Conservation (phyloP, 1,140 invertebrate genomes). For the Saxidomus purpurata region DNA sequence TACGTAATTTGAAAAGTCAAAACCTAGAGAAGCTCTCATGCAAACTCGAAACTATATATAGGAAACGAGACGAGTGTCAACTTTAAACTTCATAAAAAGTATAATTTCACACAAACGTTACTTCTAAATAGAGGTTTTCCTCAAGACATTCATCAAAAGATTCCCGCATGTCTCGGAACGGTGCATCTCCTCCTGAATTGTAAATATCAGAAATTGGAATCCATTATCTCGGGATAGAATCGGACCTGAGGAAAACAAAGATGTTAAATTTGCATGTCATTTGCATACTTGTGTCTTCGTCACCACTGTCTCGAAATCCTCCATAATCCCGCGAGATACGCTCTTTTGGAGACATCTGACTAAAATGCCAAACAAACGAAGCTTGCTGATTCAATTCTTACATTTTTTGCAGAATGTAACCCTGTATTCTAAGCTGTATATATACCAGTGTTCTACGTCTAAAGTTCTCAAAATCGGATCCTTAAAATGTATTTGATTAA, state of each 20-base stretch:
- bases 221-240: slow-evolving; percentile 47
- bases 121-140: not conserved
- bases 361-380: slow-evolving; percentile 11
- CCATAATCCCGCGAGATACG: slow-evolving; percentile 16
- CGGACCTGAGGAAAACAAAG: slow-evolving; percentile 40
- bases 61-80: too few species aligned
- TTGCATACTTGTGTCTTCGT: slow-evolving; percentile 52
- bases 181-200: slow-evolving; percentile 8
- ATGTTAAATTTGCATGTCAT: slow-evolving; percentile 62
- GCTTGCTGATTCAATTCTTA: slow-evolving; percentile 16
- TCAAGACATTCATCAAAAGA: not conserved
- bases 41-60: too few species aligned
- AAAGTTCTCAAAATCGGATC: too few species aligned
- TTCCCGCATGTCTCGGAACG: not conserved
- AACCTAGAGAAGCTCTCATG: too few species aligned
- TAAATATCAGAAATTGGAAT: slow-evolving; percentile 55
- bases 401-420: not conserved
- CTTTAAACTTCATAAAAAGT: not conserved
- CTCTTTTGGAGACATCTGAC: slow-evolving; percentile 1
- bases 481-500: too few species aligned
- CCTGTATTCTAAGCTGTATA: too few species aligned
- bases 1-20: too few species aligned
- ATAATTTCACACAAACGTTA: not conserved
- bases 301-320: slow-evolving; percentile 16
- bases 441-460: too few species aligned